Evolutionary conservation across 2,113 vertebrate genomes (phyloP).

Genomic region (Odontesthes bonariensis): DNA sequence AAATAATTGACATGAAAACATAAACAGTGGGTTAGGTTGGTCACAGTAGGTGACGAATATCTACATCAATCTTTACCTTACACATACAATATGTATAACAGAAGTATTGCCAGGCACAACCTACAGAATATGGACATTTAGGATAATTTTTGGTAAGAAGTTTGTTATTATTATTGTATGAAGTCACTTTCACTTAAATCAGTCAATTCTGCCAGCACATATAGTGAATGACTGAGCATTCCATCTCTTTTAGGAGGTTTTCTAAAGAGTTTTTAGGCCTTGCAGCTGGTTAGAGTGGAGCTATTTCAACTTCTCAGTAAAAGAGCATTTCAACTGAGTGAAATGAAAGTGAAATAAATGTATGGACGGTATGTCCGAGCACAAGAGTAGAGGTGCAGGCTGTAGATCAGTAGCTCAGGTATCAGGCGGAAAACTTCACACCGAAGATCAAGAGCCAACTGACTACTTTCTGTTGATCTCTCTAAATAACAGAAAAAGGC

Average conservation of each 20-base stretch:
- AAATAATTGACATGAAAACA: slow-evolving; percentile 48
- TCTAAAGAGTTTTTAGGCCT: background rate
- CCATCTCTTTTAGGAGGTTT: background rate
- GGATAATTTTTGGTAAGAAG: slow-evolving; percentile 62
- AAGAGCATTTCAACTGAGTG: slow-evolving; percentile 26
- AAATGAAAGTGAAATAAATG: slow-evolving; percentile 35
- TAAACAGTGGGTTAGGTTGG: slow-evolving; percentile 48
- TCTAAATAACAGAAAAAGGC: slow-evolving; percentile 52
- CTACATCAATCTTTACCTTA: slow-evolving; percentile 55
- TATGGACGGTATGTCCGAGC: slow-evolving; percentile 23
- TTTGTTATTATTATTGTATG: slow-evolving; percentile 17
- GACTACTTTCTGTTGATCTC: slow-evolving; percentile 41
- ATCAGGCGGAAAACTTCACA: slow-evolving; percentile 46
- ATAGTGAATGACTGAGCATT: background rate
- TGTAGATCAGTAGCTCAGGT: slow-evolving; percentile 48
- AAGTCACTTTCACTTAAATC: slow-evolving; percentile 48
- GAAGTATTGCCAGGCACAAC: slow-evolving; percentile 33
- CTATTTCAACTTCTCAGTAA: background rate
- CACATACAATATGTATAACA: slow-evolving; percentile 35
- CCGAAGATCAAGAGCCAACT: slow-evolving; percentile 39
- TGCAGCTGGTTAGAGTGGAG: background rate
- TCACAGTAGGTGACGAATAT: slow-evolving; percentile 46
- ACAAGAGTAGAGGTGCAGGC: slow-evolving; percentile 26
- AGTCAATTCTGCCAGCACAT: background rate
- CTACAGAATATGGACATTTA: slow-evolving; percentile 31